Conservation (phyloP, 2,113 vertebrate species). For the Trinectes maculatus region DNA sequence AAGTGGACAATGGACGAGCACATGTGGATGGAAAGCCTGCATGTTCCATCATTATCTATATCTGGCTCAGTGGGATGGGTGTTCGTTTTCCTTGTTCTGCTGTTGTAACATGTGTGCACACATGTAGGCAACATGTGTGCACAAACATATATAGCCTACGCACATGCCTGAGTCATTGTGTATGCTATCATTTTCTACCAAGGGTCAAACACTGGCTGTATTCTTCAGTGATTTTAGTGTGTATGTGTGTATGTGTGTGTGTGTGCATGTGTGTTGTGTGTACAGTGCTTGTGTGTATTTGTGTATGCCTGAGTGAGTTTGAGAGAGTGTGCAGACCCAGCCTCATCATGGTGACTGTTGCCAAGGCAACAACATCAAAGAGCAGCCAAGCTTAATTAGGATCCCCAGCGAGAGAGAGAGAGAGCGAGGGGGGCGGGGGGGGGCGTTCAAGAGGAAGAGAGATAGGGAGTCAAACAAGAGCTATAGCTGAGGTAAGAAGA, state of each 20-base stretch:
- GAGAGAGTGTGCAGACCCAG: constrained; percentile 75
- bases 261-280: constrained; percentile 25
- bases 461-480: constrained; percentile 28
- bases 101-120: constrained; percentile 16
- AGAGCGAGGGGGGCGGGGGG: constrained; percentile 37
- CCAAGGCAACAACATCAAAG: constrained; percentile 88
- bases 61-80: constrained; percentile 21
- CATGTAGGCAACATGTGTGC: constrained; percentile 21
- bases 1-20: constrained; percentile 11
- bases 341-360: constrained; percentile 88
- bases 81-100: constrained; percentile 16
- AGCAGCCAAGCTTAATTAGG: constrained; percentile 88
- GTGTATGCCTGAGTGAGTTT: constrained; percentile 65
- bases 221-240: constrained; percentile 50
- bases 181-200: constrained; percentile 51
- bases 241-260: constrained; percentile 17
- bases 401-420: constrained; percentile 79
- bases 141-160: neutral
- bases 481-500: constrained; percentile 26
- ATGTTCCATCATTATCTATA: constrained; percentile 35
- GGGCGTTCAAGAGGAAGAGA: constrained; percentile 15
- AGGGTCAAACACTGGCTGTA: constrained; percentile 65
- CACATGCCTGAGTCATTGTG: constrained; percentile 30
- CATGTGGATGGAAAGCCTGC: constrained; percentile 19
- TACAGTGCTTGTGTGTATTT: constrained; percentile 55